Evolutionary conservation across 2,113 vertebrate genomes (phyloP), one percentile per base, ranked within the genome.

Genomic region (Tympanuchus pallidicinctus): DNA sequence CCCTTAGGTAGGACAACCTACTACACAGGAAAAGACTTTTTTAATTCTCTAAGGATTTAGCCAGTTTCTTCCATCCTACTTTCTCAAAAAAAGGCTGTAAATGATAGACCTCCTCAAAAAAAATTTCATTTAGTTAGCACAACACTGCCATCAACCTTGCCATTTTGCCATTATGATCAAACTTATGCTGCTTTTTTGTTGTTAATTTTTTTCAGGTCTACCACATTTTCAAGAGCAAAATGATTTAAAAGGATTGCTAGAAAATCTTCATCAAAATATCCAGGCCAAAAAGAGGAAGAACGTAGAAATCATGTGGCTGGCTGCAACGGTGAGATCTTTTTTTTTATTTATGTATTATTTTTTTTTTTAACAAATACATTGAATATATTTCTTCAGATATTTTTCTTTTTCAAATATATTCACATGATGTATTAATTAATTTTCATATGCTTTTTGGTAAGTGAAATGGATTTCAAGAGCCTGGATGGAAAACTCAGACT

Each of bases 201-300:
- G 15, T 54, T 54, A 16, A 17, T 72, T 75, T 50, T 75, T 87
- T 34, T 28, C 89, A 99, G 99, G 98, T 98, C 98, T 99, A 95
- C 98, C 99, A 17, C 98, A 97, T 97, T 99, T 99, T 97, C 98
- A 99, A 97, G 98, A 98, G 71, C 99, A 99, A 97, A 98, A 97
- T 56, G 99, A 99, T 94, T 97, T 99, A 92, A 99, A 99, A 96
- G 99, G 98, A 87, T 97, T 99, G 96, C 98, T 99, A 92, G 99
- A 99, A 98, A 99, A 98, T 82, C 98, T 99, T 80, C 98, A 99
- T 83, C 99, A 99, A 98, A 99, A 99, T 95, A 98, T 99, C 81
- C 98, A 99, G 67, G 98, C 98, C 79, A 99, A 99, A 98, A 99
- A 99, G 96, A 99, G 98, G 86, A 99, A 99, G 97, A 99, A 99